Conservation (phyloP, 2,888 invertebrate genomes). For the Orthonevra nobilis region DNA sequence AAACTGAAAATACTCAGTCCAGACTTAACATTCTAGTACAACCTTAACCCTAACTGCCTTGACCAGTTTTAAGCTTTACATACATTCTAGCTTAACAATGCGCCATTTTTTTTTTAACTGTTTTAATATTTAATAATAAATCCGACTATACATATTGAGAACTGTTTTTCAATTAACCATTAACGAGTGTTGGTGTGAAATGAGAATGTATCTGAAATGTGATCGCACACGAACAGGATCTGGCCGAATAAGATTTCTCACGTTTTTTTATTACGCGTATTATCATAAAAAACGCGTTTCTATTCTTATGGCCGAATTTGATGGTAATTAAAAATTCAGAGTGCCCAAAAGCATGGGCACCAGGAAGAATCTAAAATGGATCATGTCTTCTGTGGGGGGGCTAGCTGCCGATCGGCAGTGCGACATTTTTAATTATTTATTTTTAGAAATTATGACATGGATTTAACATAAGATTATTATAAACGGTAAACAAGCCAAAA, state of each 20-base stretch:
- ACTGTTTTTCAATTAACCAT: constrained; percentile 9
- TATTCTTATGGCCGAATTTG: not conserved
- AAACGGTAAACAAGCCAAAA: constrained; percentile 14
- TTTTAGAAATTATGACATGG: not conserved
- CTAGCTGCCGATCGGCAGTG: not conserved
- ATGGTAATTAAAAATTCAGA: not conserved
- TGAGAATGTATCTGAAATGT: constrained; percentile 8
- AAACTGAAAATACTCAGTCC: not conserved
- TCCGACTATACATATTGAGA: not conserved
- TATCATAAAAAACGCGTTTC: not conserved
- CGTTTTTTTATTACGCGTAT: not conserved
- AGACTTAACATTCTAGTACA: constrained; percentile 8
- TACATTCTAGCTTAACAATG: not conserved
- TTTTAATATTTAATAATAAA: constrained; percentile 27
- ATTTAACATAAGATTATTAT: constrained; percentile 5
- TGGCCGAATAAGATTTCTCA: not conserved
- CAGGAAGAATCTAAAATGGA: constrained; percentile 17
- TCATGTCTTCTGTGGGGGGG: not conserved
- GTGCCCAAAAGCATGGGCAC: not conserved
- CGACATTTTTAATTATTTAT: not conserved
- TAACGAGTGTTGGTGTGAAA: constrained; percentile 26
- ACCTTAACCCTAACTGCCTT: constrained; percentile 8
- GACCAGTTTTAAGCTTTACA: not conserved
- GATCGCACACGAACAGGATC: not conserved
- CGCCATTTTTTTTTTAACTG: not conserved